Evolutionary conservation across 2,797 vertebrate species (phyloP).

Genomic region (Phylloscopus collybita): DNA sequence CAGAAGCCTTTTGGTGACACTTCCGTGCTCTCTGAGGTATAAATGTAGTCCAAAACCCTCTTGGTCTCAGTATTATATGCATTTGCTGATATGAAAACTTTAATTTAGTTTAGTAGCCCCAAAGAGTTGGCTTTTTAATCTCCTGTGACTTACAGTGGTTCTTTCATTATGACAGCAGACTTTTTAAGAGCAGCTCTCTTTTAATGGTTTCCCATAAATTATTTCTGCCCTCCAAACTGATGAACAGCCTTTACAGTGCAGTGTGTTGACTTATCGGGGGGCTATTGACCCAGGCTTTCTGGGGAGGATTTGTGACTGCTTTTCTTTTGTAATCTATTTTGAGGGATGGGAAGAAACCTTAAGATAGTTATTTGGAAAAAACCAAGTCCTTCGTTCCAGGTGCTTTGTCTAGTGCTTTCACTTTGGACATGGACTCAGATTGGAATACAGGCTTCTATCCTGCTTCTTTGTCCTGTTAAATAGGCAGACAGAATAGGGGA

Average conservation of each 20-base stretch:
- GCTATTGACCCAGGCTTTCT: background rate
- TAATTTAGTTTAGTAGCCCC: background rate
- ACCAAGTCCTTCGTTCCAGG: background rate
- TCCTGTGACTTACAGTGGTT: background rate
- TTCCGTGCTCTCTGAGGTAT: conserved; percentile 3
- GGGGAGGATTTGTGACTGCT: background rate
- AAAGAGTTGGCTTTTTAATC: background rate
- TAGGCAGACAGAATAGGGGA: background rate
- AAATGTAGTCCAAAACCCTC: background rate
- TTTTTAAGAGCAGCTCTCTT: background rate
- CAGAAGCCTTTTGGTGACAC: background rate
- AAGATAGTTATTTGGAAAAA: background rate
- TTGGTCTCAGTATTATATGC: background rate
- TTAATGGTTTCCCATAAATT: background rate
- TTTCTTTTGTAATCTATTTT: background rate
- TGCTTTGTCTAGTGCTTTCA: background rate
- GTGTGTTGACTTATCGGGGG: background rate
- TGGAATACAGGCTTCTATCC: background rate
- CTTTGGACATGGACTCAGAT: background rate
- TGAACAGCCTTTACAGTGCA: background rate
- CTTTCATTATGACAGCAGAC: background rate
- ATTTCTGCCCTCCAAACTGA: background rate
- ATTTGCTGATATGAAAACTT: background rate
- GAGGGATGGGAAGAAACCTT: background rate
- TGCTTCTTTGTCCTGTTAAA: background rate